Base-by-base conservation (phyloP, 2,888 invertebrate genomes). In the Geophilus truncorum region DNA sequence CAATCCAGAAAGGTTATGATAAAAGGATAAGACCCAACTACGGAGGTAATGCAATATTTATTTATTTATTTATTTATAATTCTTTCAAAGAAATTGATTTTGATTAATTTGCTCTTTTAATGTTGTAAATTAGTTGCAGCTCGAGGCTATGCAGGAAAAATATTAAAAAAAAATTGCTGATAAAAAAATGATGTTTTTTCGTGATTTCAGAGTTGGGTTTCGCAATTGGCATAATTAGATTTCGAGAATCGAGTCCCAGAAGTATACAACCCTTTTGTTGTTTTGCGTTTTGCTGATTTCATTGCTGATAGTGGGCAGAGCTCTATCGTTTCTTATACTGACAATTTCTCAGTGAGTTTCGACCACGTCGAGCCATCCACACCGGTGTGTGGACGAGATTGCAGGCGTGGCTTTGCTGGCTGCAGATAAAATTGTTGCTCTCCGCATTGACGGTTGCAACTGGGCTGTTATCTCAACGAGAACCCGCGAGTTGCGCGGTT, bases 1-100 rank as follows among this genome's bases (percentile, higher is more conserved):
- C 95, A 87, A 95, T 96, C 91, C 95, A 95, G 89, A 93, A 94
- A 89, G 96, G 95, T 90, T 97, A 97, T 90, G 97, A 98, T 91
- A 98, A 97, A 93, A 93, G 97, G 93, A 95, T 98, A 92, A 94
- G 97, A 90, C 97, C 97, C 88, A 96, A 97, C 90, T 97, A 97
- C 90, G 97, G 96, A 93, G 96, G 96, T 96, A 90, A 92, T 93
- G 89, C 18, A 10, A 21, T 40, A 0, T 78, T 34, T 78, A 21
- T 36, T 40, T 78, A 0, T 76, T 34, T 30, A 12, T 28, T 28
- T 70, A 28, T 18, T 0, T 18, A 6, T 6, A 21, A 18, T 51
- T 18, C 1, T 21, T n/a, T 51, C n/a, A n/a, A n/a, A n/a, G n/a
- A n/a, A n/a, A n/a, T n/a, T n/a, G n/a, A n/a, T n/a, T n/a, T n/a